Evolutionary conservation across 2,888 invertebrate genomes (phyloP).

Genomic region (Barypeithes pellucidus): DNA sequence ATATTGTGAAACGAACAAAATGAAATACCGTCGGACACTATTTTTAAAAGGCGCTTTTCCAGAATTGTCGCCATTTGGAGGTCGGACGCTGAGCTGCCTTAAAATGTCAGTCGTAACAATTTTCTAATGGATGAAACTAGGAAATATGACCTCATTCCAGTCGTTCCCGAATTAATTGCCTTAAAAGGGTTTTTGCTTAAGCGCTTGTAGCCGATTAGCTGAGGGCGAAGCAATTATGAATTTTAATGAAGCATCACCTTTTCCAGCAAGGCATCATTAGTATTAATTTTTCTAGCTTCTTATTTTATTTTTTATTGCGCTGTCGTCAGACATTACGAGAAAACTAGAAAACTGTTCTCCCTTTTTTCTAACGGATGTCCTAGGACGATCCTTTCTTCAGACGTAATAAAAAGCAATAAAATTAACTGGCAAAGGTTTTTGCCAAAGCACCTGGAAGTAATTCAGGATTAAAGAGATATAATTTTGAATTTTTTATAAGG

Average conservation of each 20-base stretch:
- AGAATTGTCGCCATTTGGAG: background rate
- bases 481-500: background rate
- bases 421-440: background rate
- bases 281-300: background rate
- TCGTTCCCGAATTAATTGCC: constrained; percentile 9
- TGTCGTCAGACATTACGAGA: no score
- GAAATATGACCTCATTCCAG: background rate
- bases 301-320: background rate
- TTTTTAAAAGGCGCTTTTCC: constrained; percentile 3
- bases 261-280: background rate
- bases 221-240: background rate
- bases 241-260: constrained; percentile 1
- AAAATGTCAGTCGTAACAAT: background rate
- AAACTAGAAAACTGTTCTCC: no score
- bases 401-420: background rate
- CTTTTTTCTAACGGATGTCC: no score
- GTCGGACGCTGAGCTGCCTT: background rate
- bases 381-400: background rate
- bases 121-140: constrained; percentile 1
- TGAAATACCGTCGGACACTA: background rate
- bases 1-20: constrained; percentile 2
- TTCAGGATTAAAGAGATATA: background rate
- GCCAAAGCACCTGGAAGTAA: background rate
- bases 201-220: background rate
- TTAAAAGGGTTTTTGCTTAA: constrained; percentile 7